Evolutionary conservation across 2,113 vertebrate genomes (phyloP), one percentile per base, ranked within the genome.

Genomic region (Cryptomyrus ogoouensis): DNA sequence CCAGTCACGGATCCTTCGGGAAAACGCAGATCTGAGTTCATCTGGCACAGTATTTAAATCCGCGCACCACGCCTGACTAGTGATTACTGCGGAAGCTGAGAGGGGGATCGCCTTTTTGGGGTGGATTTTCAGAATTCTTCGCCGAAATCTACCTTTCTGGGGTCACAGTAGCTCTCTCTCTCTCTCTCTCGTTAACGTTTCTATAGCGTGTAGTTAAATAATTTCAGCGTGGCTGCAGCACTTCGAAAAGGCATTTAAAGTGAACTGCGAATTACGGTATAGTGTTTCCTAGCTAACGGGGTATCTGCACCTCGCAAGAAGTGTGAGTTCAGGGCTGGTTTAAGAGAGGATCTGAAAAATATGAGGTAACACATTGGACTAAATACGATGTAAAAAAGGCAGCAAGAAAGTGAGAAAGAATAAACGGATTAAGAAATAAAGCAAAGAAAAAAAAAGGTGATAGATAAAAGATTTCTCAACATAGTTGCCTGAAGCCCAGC

Each of bases 321-420:
- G 74, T 80, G 74, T 80, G 74, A 80, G 74, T 80, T 80, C 74
- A 80, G 74, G 74, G 74, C 74, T 42, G 74, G 74, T 80, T 80
- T 80, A 80, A 80, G 74, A 80, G 74, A 80, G 74, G 74, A 80
- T 80, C 74, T 80, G 74, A 42, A 80, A 80, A 42, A 80, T 80
- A 15, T 42, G 74, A 80, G 74, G 74, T 80, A 80, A 80, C 74
- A 80, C 74, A 80, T 80, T 80, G 74, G 74, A 80, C 74, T 13
- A 8, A 80, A 35, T 80, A 80, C 35, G 74, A 17, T 19, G 74
- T 2, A 80, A 80, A 39, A 77, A 80, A 80, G 74, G 7, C 42
- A n/a, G 62, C 62, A 70, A 70, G 62, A 39, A 80, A 42, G 74
- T 80, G 74, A 80, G 74, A 80, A 80, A 80, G 74, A 80, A 80